Evolutionary conservation across 2,113 vertebrate species (phyloP).

Genomic region (Barnardius zonarius): DNA sequence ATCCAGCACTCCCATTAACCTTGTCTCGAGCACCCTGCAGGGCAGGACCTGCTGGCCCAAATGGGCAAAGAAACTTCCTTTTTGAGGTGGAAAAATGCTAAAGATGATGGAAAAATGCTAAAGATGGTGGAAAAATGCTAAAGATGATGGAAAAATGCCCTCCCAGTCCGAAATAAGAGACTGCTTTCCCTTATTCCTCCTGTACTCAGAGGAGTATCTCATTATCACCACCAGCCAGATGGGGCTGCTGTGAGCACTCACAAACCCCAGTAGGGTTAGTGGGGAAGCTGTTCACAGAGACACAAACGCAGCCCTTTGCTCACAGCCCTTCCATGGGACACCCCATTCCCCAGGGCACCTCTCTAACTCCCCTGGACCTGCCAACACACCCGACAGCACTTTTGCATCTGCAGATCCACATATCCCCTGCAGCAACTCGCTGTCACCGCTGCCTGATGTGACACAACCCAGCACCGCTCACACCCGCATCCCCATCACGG

Average conservation of each 20-base stretch:
- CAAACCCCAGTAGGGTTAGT: neutral
- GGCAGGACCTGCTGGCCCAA: neutral
- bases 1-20: neutral
- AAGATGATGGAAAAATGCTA: neutral
- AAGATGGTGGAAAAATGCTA: neutral
- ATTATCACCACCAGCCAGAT: neutral
- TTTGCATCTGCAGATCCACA: neutral
- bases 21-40: fast-evolving
- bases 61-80: neutral
- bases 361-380: too few relatives aligned
- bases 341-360: neutral
- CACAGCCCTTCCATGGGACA: neutral
- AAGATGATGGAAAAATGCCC: neutral
- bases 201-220: neutral
- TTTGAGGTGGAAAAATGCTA: neutral
- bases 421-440: fast-evolving
- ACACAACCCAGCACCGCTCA: neutral
- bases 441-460: too few relatives aligned
- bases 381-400: fast-evolving
- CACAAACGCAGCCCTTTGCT: neutral
- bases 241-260: neutral
- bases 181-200: neutral
- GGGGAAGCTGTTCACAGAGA: neutral
- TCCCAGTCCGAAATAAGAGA: fast-evolving
- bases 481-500: neutral